phyloP scores from a whole-genome alignment of 2,888 invertebrate genomes.

The Stictocephala bisonia region DNA sequence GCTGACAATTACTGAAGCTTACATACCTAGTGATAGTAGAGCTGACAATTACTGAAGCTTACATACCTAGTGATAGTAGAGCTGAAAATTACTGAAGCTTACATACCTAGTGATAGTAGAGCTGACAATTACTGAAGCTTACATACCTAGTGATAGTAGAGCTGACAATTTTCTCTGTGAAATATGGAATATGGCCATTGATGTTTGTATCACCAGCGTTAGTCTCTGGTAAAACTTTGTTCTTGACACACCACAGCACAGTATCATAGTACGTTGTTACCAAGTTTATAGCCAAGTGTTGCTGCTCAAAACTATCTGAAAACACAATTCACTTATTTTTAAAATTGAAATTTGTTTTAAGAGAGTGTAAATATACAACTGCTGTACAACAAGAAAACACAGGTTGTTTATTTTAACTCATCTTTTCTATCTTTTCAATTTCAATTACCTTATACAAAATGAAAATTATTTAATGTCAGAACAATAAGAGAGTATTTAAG shows the following conservation, averaged over 20 bases:
- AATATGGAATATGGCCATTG: constrained; percentile 19
- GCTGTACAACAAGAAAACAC: background rate
- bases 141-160: constrained; percentile 30
- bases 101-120: too few relatives aligned
- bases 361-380: background rate
- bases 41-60: too few relatives aligned
- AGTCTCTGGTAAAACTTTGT: constrained; percentile 79
- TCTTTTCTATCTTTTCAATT: too few relatives aligned
- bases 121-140: too few relatives aligned
- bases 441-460: too few relatives aligned
- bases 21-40: too few relatives aligned
- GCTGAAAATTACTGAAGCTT: too few relatives aligned
- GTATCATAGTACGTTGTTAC: constrained; percentile 82
- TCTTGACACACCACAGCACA: constrained; percentile 83
- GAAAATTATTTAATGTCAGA: too few relatives aligned
- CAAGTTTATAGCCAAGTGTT: constrained; percentile 73
- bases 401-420: too few relatives aligned
- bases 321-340: constrained; percentile 20
- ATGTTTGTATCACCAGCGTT: constrained; percentile 5
- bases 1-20: too few relatives aligned
- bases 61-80: too few relatives aligned
- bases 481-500: too few relatives aligned
- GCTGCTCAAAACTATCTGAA: constrained; percentile 70
- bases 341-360: constrained; percentile 59
- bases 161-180: constrained; percentile 17